A percentile compares a stretch with the other conserved stretches of the same genome.
phyloP scores from a whole-genome alignment of 2,113 vertebrate genomes.

The Rynchops niger region DNA sequence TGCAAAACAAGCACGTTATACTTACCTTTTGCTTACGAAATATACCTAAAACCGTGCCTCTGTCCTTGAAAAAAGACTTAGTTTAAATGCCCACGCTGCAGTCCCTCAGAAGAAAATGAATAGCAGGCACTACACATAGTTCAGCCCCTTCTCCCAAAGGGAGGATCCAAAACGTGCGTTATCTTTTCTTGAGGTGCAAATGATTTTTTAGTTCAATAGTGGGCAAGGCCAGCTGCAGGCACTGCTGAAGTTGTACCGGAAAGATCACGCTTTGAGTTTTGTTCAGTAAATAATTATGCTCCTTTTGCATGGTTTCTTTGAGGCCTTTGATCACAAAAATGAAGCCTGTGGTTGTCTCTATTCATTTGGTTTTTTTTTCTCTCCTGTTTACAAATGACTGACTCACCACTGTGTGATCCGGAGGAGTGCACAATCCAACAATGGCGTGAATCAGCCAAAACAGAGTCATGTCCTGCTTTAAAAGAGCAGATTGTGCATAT shows the following conservation, averaged over 20 bases:
- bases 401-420: slow-evolving; percentile 50
- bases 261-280: background rate
- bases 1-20: background rate
- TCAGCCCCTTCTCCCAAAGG: background rate
- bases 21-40: background rate
- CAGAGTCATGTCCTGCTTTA: slow-evolving; percentile 7
- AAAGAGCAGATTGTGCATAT: slow-evolving; percentile 3
- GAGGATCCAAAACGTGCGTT: background rate
- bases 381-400: slow-evolving; percentile 42
- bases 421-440: slow-evolving; percentile 32
- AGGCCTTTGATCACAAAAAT: slow-evolving; percentile 28
- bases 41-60: background rate
- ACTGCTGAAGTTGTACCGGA: background rate
- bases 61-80: background rate
- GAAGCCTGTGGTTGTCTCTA: slow-evolving; percentile 1
- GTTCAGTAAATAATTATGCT: slow-evolving; percentile 1
- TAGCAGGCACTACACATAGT: background rate
- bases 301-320: background rate
- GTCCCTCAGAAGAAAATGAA: background rate
- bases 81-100: background rate
- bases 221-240: background rate
- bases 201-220: background rate
- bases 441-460: slow-evolving; percentile 44
- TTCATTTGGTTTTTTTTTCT: background rate
- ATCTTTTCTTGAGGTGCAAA: background rate